Evolutionary conservation across 2,797 vertebrate species (phyloP).

Genomic region (Naso thynnoides): DNA sequence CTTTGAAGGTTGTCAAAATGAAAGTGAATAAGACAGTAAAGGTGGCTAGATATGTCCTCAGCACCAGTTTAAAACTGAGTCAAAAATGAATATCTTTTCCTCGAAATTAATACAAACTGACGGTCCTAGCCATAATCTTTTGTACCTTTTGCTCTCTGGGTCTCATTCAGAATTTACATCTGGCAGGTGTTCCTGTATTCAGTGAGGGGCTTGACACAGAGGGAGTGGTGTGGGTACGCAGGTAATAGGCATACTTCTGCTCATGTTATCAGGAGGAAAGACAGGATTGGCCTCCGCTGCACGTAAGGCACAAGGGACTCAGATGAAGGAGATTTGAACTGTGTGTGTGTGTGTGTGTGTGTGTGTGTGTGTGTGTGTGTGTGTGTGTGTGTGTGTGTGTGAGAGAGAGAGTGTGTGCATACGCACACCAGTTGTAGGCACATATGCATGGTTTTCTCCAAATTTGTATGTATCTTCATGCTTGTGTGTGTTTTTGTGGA

Average conservation of each 20-base stretch:
- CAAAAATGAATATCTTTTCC: constrained; percentile 27
- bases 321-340: constrained; percentile 73
- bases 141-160: constrained; percentile 51
- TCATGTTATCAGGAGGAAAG: constrained; percentile 55
- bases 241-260: constrained; percentile 54
- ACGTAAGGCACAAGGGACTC: constrained; percentile 55
- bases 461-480: too few relatives aligned
- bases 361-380: constrained; percentile 28
- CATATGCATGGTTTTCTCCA: too few relatives aligned
- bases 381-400: constrained; percentile 23
- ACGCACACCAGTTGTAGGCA: too few relatives aligned
- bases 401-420: too few relatives aligned
- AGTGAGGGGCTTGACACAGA: constrained; percentile 50
- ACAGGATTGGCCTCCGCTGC: constrained; percentile 51
- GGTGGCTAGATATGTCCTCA: constrained; percentile 12
- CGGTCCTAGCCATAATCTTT: constrained; percentile 30
- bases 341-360: constrained; percentile 13
- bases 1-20: constrained; percentile 41
- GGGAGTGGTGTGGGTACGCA: constrained; percentile 48
- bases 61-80: constrained; percentile 23
- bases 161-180: constrained; percentile 68
- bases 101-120: not conserved
- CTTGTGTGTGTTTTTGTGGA: constrained; percentile 45
- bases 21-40: constrained; percentile 42
- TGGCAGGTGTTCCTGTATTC: constrained; percentile 71